Evolutionary conservation across 2,797 vertebrate species (phyloP).

Genomic region (Aythya fuligula): DNA sequence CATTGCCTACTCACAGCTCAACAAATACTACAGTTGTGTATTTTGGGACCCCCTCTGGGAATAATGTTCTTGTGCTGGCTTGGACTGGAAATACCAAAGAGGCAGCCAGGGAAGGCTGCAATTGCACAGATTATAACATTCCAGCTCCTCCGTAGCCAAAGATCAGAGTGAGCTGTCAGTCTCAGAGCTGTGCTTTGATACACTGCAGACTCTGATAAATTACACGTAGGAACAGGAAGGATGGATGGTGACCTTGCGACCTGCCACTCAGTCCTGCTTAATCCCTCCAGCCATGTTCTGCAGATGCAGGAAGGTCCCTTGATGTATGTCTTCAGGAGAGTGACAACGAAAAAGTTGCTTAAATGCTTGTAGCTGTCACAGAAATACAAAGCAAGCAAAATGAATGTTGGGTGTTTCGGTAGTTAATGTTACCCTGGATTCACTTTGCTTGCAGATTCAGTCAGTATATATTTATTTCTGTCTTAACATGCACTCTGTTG

Average conservation of each 20-base stretch:
- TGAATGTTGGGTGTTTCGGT: neutral
- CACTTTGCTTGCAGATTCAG: neutral
- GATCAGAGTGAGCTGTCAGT: neutral
- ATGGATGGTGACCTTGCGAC: conserved; percentile 5
- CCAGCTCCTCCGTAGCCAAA: neutral
- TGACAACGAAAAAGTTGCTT: neutral
- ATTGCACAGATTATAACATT: neutral
- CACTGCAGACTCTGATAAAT: conserved; percentile 11
- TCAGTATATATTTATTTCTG: neutral
- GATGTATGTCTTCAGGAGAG: neutral
- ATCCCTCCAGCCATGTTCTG: neutral
- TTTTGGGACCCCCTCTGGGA: neutral
- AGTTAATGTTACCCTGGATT: neutral
- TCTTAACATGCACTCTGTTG: conserved; percentile 2
- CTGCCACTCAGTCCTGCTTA: neutral
- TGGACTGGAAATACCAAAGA: neutral
- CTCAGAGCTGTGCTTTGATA: neutral
- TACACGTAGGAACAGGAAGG: neutral
- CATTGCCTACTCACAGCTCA: neutral
- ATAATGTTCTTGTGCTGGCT: neutral
- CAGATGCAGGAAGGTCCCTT: neutral
- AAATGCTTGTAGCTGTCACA: conserved; percentile 8
- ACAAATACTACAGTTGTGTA: neutral
- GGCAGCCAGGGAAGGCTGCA: neutral
- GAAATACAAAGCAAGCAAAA: conserved; percentile 30